Evolutionary conservation across 2,888 invertebrate genomes (phyloP).

Genomic region (Hofmannophila pseudospretella): DNA sequence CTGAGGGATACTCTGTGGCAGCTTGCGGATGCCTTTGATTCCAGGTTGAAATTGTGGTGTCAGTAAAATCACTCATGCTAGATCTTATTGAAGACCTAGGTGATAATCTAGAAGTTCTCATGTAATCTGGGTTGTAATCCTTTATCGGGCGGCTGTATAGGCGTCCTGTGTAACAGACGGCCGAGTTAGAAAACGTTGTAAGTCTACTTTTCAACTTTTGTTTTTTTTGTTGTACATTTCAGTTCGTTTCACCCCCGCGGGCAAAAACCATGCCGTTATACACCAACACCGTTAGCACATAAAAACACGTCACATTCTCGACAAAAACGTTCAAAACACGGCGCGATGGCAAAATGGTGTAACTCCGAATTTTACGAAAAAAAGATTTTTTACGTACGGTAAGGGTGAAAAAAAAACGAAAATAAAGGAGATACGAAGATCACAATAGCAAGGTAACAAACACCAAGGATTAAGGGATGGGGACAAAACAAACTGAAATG

Average conservation of each 20-base stretch:
- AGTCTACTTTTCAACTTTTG: slow-evolving; percentile 13
- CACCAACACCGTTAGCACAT: slow-evolving; percentile 63
- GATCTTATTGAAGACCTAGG: slow-evolving; percentile 68
- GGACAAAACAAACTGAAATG: slow-evolving; percentile 76
- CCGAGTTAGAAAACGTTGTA: slow-evolving; percentile 18
- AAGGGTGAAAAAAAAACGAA: not conserved
- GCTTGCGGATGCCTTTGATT: slow-evolving; percentile 54
- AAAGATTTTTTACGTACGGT: slow-evolving; percentile 3
- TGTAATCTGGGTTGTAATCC: slow-evolving; percentile 67
- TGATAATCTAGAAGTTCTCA: slow-evolving; percentile 51
- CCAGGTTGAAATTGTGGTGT: slow-evolving; percentile 72
- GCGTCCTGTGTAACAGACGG: slow-evolving; percentile 52
- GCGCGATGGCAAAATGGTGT: slow-evolving; percentile 14
- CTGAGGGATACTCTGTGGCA: slow-evolving; percentile 62
- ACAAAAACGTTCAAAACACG: slow-evolving; percentile 28
- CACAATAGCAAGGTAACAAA: slow-evolving; percentile 46
- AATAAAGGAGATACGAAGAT: slow-evolving; percentile 24
- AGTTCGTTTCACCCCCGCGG: slow-evolving; percentile 65
- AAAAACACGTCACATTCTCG: slow-evolving; percentile 43
- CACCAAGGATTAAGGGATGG: slow-evolving; percentile 46
- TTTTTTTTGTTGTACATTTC: slow-evolving; percentile 58
- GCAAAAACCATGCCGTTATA: slow-evolving; percentile 46
- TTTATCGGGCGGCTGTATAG: slow-evolving; percentile 60
- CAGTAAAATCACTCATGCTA: slow-evolving; percentile 72
- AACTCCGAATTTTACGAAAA: slow-evolving; percentile 10